A percentile compares a stretch with the other conserved stretches of the same genome.
Conservation (phyloP, 2,113 vertebrate genomes). For the Arizona elegans region DNA sequence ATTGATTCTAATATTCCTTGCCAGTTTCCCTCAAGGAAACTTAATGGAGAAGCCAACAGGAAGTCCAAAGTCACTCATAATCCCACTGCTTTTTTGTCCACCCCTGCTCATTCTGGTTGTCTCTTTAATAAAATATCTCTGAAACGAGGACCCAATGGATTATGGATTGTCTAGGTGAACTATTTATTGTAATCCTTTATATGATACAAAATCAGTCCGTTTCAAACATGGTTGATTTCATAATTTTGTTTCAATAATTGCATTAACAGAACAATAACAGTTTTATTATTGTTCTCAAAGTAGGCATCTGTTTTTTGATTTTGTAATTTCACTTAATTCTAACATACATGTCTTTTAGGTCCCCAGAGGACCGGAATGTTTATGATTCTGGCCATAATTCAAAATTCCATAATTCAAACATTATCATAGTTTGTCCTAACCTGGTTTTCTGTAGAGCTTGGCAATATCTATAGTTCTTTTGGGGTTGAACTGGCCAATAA, state of each 20-base stretch:
- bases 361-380: background rate
- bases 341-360: background rate
- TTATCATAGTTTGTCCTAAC: background rate
- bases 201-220: background rate
- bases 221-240: background rate
- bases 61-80: background rate
- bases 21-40: background rate
- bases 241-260: background rate
- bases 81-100: background rate
- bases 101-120: background rate
- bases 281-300: background rate
- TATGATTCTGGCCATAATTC: background rate
- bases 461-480: background rate
- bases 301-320: background rate
- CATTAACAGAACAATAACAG: background rate
- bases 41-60: background rate
- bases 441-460: background rate
- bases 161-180: background rate
- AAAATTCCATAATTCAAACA: background rate
- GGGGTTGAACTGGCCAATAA: background rate
- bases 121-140: background rate
- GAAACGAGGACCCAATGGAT: background rate
- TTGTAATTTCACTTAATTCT: background rate
- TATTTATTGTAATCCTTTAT: background rate
- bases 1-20: background rate